phyloP scores from a whole-genome alignment of 2,797 vertebrate genomes.

The Diplodus puntazzo region DNA sequence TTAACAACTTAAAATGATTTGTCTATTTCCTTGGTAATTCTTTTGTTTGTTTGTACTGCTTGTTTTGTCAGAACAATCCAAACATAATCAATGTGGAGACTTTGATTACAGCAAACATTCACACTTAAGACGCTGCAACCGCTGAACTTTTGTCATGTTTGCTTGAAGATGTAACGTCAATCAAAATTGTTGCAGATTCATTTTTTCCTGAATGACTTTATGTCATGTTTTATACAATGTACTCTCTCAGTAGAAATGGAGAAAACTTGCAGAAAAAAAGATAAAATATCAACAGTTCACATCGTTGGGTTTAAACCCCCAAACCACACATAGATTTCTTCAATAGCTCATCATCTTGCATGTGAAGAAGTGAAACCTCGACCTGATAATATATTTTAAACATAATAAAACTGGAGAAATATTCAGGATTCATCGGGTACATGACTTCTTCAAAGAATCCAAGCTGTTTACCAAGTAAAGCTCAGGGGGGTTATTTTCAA shows the following conservation, averaged over 20 bases:
- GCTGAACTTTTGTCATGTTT: not conserved
- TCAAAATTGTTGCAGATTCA: not conserved
- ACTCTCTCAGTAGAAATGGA: not conserved
- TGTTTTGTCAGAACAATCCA: not conserved
- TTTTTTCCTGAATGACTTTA: not conserved
- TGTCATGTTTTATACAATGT: not conserved
- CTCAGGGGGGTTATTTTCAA: conserved; percentile 65
- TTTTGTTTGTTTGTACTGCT: too few species aligned
- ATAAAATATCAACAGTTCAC: conserved; percentile 5
- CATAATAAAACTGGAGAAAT: conserved; percentile 30
- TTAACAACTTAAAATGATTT: too few species aligned
- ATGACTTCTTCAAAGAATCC: conserved; percentile 53
- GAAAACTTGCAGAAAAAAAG: not conserved
- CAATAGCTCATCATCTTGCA: not conserved
- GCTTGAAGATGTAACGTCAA: too few species aligned
- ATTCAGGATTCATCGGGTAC: conserved; percentile 36
- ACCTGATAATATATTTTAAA: conserved; percentile 23
- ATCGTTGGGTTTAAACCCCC: conserved; percentile 4
- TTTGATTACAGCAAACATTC: not conserved
- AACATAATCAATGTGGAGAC: not conserved
- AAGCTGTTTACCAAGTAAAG: conserved; percentile 46
- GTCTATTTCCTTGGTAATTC: too few species aligned
- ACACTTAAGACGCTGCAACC: not conserved
- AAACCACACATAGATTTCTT: conserved; percentile 12
- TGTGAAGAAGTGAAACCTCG: not conserved